phyloP scores from a whole-genome alignment of 2,797 vertebrate species.

The Sandelia bainsii region DNA sequence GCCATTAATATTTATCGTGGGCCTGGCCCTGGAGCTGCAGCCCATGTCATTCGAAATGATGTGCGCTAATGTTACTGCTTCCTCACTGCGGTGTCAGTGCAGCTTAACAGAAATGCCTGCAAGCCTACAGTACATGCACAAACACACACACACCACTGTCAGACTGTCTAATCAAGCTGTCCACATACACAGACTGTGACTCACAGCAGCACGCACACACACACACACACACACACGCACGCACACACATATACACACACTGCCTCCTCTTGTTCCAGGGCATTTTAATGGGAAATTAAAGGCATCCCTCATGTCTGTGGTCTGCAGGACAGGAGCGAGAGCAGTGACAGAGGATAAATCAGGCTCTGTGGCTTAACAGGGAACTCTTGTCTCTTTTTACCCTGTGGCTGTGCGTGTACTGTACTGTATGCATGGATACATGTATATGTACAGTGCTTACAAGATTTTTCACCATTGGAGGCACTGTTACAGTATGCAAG shows the following conservation, averaged over 20 bases:
- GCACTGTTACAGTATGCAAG: not conserved
- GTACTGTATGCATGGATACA: conserved; percentile 9
- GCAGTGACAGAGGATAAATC: conserved; percentile 75
- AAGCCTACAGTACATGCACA: conserved; percentile 11
- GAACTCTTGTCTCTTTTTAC: conserved; percentile 42
- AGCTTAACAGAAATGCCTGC: conserved; percentile 20
- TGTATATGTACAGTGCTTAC: conserved; percentile 9
- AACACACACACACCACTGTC: conserved; percentile 43
- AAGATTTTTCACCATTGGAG: not conserved
- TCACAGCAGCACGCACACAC: conserved; percentile 33
- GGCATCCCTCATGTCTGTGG: conserved; percentile 68
- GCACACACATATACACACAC: conserved; percentile 35
- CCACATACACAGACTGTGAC: conserved; percentile 44
- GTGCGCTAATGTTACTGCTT: conserved; percentile 62
- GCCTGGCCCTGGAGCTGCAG: conserved; percentile 71
- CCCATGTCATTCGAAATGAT: conserved; percentile 76
- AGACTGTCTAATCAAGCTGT: conserved; percentile 56
- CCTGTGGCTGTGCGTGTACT: conserved; percentile 1
- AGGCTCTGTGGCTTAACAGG: conserved; percentile 65
- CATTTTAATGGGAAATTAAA: conserved; percentile 84
- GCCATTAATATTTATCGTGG: conserved; percentile 87
- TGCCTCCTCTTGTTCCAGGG: conserved; percentile 71
- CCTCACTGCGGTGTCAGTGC: conserved; percentile 24
- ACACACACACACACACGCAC: conserved; percentile 44
- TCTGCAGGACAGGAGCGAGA: conserved; percentile 63